Percentiles rank a stretch among this genome's conserved stretches.
Evolutionary conservation across 2,113 vertebrate genomes (phyloP).

Genomic region (Nesoenas mayeri): DNA sequence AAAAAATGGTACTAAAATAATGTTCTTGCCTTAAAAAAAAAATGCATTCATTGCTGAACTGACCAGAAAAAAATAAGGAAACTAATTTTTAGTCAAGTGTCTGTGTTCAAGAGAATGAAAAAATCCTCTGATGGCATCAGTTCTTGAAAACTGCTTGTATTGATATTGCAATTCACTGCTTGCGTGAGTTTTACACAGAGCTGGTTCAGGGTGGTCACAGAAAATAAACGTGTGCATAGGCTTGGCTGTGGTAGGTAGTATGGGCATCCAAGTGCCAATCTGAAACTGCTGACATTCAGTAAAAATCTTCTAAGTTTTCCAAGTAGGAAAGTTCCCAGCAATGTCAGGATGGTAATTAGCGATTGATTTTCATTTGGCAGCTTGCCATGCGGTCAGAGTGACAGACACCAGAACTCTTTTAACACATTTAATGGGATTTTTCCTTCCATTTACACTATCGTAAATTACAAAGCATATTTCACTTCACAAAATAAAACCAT

Average conservation of each 20-base stretch:
- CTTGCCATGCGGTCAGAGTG: conserved; percentile 18
- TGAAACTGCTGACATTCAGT: background rate
- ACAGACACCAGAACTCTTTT: conserved; percentile 70
- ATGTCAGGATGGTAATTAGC: background rate
- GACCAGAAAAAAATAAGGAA: background rate
- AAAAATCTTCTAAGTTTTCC: conserved; percentile 2
- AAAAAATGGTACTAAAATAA: background rate
- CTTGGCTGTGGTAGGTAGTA: background rate
- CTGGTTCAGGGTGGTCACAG: background rate
- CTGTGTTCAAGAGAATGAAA: background rate
- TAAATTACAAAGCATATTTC: conserved; percentile 85
- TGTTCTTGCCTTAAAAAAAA: background rate
- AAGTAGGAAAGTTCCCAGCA: background rate
- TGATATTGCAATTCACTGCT: background rate
- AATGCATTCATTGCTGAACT: background rate
- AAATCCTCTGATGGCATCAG: background rate
- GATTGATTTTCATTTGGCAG: conserved; percentile 24
- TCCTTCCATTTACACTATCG: conserved; percentile 79
- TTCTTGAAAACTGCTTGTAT: background rate
- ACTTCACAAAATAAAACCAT: conserved; percentile 87
- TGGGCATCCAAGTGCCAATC: background rate
- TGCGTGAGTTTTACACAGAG: background rate
- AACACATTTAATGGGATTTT: conserved; percentile 79
- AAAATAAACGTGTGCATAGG: background rate
- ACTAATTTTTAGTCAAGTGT: background rate